Base-by-base conservation (phyloP, 2,888 invertebrate species). In the Graphium colonna region DNA sequence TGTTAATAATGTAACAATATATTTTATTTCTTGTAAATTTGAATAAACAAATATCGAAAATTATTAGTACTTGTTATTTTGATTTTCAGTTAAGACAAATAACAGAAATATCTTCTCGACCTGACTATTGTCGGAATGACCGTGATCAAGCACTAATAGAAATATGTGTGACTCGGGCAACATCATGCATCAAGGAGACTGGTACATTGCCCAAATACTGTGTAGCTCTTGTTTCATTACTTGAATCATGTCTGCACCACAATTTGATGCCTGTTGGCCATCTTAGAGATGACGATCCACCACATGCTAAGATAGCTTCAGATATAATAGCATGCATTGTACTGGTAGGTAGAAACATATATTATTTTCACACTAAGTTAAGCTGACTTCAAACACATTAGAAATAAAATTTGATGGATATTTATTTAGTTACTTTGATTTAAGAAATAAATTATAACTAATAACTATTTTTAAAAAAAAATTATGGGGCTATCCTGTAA, bases 301-400 rank as follows among this genome's bases (percentile, higher is more conserved):
- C 98, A 0, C 98, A 98, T 91, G 97, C 97, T 43, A 98, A 98
- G 88, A 98, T 98, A 71, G 97, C 97, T 15, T 96, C 97, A 42
- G 98, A 98, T 87, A 94, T 98, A 60, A 95, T 98, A 73, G 97
- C 97, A 63, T 97, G 97, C 82, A 95, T 98, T 79, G 98, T 98
- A 86, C 89, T 97, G 92, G 97, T 97, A 80, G 90, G 92, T 56
- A 31, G 42, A 13, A 21, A 21, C n/a, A n/a, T n/a, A 21, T 21
- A 21, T 5, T 21, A 21, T n/a, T 21, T 16, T 51, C n/a, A 47
- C 5, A 7, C 28, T 7, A 28, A 28, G 28, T 28, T 28, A 28
- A 28, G 28, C 8, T 7, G 8, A 28, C 8, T 28, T 28, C 28
- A n/a, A n/a, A n/a, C n/a, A n/a, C n/a, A n/a, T n/a, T n/a, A n/a